phyloP scores from a whole-genome alignment of 2,113 vertebrate species.

The Mus musculus region GRCm39 chr7:116083501-116084000 shows the following conservation, averaged over 20 bases:
- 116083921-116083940: background rate
- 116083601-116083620: constrained; percentile 60
- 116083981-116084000: background rate
- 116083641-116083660: constrained; percentile 39
- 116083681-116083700: background rate
- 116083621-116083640: constrained; percentile 52
- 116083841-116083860: background rate
- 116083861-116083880: background rate
- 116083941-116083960: background rate
- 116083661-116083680: constrained; percentile 29
- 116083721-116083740: background rate
- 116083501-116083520: background rate
- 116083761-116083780: background rate
- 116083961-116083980: background rate
- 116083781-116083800: background rate
- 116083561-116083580: constrained; percentile 35
- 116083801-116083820: background rate
- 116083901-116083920: background rate
- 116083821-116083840: background rate
- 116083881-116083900: background rate
- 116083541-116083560: constrained; percentile 1
- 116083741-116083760: background rate
- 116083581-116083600: background rate
- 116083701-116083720: constrained; percentile 54
- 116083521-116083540: constrained; percentile 3